Percentiles rank a stretch among this genome's conserved stretches.
Conservation (phyloP, 2,888 invertebrate genomes). For the Ornithoptera priamus region DNA sequence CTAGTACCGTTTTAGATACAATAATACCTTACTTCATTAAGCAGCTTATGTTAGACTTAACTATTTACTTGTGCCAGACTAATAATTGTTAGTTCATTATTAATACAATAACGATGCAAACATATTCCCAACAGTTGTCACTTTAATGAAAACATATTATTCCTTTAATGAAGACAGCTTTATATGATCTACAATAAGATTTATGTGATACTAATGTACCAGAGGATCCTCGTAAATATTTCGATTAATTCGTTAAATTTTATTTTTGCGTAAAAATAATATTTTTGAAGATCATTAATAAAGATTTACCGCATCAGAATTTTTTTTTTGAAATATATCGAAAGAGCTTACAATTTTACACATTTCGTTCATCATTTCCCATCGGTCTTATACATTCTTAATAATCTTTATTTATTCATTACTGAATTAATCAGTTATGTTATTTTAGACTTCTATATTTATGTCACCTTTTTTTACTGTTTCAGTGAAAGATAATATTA, state of each 20-base stretch:
- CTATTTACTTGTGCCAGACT: constrained; percentile 10
- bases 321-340: too few relatives aligned
- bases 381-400: too few relatives aligned
- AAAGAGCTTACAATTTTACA: background rate
- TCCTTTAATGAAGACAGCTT: background rate
- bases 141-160: constrained; percentile 4
- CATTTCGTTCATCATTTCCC: background rate
- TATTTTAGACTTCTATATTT: too few relatives aligned
- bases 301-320: too few relatives aligned
- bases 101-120: background rate
- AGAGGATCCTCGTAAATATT: too few relatives aligned
- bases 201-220: too few relatives aligned
- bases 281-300: too few relatives aligned
- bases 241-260: too few relatives aligned
- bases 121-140: background rate
- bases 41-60: constrained; percentile 6
- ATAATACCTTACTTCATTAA: constrained; percentile 3
- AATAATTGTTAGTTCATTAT: constrained; percentile 4
- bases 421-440: too few relatives aligned
- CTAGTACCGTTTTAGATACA: background rate
- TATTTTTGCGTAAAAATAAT: too few relatives aligned
- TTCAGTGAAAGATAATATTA: background rate
- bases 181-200: background rate
- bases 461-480: too few relatives aligned
- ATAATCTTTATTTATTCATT: too few relatives aligned